Evolutionary conservation across 64 coral and sea anemone genomes (phyloP), one percentile per base, ranked within the genome.

Genomic region (Actinia tenebrosa): DNA sequence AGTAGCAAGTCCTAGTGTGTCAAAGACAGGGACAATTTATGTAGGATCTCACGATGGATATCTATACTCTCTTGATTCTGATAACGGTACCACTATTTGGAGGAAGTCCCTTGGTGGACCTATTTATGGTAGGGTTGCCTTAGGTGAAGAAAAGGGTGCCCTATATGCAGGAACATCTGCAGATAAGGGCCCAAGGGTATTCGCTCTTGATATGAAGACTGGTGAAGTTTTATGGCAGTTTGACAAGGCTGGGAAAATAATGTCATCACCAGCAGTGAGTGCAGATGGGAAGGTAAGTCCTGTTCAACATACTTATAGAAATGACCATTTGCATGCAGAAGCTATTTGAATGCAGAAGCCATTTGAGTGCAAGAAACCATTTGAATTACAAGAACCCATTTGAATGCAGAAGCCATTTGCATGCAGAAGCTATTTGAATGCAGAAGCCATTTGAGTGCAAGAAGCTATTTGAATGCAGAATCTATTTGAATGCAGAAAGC

Each of bases 181-280:
- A 37, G 68, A 89, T 61, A 53, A 96, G 16, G 79, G 64, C 15
- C 46, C 94, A n/a, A 80, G 89, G 30, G 66, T 86, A 54, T 90
- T 90, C 30, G 91, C 88, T 10, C 78, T 95, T 14, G 84, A 87
- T 56, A 56, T 71, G 3, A 90, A 84, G 45, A 88, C 84, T 5
- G 91, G 94, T 5, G 86, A 93, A 3, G 16, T 88, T 11, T 62
- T 93, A 2, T 96, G 94, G 94, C 89, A 87, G 60, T 96, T 96
- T 58, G 84, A 78, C 43, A 63, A 87, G 16, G 84, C 94, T 23
- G 91, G 88, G 53, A 92, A 87, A 30, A 92, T 96, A 13, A 92
- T 75, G 60, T 86, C 91, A 14, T 88, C 87, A 8, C 94, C 94
- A 47, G 69, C 80, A 45, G 50, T 96, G 26, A 23, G 86, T 83